Conservation (phyloP, 2,797 vertebrate species). For the Meriones psammophilus region DNA sequence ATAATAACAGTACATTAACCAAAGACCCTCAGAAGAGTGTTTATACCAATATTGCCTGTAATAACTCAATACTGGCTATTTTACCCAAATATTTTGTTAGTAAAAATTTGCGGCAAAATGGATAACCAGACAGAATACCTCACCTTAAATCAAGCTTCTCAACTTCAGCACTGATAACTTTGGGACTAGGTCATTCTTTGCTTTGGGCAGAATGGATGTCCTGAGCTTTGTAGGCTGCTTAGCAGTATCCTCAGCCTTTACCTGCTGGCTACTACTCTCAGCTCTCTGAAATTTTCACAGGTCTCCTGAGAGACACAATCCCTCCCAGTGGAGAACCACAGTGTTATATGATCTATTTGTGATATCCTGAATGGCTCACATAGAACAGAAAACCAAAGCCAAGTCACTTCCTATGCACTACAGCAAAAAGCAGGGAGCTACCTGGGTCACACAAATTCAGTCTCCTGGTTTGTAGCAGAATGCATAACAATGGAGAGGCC, state of each 20-base stretch:
- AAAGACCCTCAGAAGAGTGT: neutral
- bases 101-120: neutral
- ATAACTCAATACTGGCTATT: neutral
- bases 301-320: neutral
- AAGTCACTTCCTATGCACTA: neutral
- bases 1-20: neutral
- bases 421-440: neutral
- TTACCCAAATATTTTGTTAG: neutral
- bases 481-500: neutral
- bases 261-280: neutral
- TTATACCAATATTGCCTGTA: neutral
- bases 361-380: accelerated
- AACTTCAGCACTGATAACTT: accelerated
- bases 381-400: neutral
- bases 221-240: accelerated
- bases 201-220: accelerated
- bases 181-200: neutral
- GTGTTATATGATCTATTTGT: neutral
- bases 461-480: neutral
- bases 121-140: neutral
- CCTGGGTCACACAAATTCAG: neutral
- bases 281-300: neutral
- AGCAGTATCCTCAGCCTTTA: neutral
- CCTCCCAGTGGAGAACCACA: neutral
- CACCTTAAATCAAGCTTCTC: neutral